Evolutionary conservation across 1,140 invertebrate genomes (phyloP).

Genomic region (Trialeurodes vaporariorum): DNA sequence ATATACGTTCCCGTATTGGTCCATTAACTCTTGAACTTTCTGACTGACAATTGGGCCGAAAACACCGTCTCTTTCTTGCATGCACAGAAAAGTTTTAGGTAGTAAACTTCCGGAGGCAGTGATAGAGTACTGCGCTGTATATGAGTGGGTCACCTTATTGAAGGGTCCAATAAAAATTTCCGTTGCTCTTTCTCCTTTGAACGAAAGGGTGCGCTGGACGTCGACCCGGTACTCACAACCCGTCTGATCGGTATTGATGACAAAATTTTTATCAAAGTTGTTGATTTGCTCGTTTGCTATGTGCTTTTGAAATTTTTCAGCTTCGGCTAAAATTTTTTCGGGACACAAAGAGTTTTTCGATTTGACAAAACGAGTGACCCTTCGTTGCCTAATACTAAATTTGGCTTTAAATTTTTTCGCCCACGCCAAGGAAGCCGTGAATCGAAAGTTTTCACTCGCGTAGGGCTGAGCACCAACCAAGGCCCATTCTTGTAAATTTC

Average conservation of each 20-base stretch:
- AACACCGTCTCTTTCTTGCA: constrained; percentile 15
- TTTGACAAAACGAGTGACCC: not conserved
- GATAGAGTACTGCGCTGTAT: constrained; percentile 19
- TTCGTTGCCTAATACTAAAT: not conserved
- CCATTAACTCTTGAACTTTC: not conserved
- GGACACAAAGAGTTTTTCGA: not conserved
- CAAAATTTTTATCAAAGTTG: constrained; percentile 9
- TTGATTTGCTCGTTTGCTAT: constrained; percentile 1
- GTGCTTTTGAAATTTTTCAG: constrained; percentile 17
- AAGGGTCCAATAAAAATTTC: constrained; percentile 15
- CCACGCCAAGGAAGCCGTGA: not conserved
- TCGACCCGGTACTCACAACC: constrained; percentile 14
- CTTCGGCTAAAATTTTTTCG: not conserved
- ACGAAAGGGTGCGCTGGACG: constrained; percentile 10
- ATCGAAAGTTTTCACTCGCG: not conserved
- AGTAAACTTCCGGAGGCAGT: constrained; percentile 13
- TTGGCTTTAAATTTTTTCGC: not conserved
- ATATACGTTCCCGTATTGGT: constrained; percentile 13
- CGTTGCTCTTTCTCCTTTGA: constrained; percentile 11
- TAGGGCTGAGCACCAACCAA: not conserved
- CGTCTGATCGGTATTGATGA: constrained; percentile 21
- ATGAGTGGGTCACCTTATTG: constrained; percentile 16
- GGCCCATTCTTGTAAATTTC: not conserved
- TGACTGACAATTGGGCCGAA: constrained; percentile 10
- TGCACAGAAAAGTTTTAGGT: constrained; percentile 15